Evolutionary conservation across 2,113 vertebrate genomes (phyloP), one percentile per base, ranked within the genome.

Genomic region (Heterocephalus glaber): DNA sequence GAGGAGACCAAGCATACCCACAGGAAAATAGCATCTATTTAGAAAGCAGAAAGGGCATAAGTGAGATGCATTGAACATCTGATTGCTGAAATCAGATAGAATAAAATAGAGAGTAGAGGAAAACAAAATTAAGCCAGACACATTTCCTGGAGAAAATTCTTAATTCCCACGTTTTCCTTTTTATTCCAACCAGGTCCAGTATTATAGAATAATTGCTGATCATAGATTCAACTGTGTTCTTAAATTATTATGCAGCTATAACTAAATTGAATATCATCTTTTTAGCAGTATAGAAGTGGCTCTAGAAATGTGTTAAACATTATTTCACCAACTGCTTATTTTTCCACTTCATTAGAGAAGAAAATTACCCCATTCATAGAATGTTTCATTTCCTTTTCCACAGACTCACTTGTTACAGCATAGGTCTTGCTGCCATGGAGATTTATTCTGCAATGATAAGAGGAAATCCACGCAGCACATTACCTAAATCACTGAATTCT

Each of bases 311-410:
- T 72, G 41, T 65, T 87, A 72, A 96, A 79, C 47, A 81, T 74
- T 22, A 77, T 28, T 95, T 86, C n/a, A 72, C 56, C 5, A 96
- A 86, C 56, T 95, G 84, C 61, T 96, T 93, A 96, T 95, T 97
- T 97, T 90, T 61, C 44, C 89, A 86, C 81, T 95, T 92, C 90
- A 87, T 96, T 94, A 97, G 87, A 87, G 87, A 95, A 84, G 94
- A 96, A 96, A 97, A 96, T 97, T 65, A 94, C 16, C 52, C 94
- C 80, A 97, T 97, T 97, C 89, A 91, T 66, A 92, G 90, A 89
- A 41, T 56, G 66, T 79, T 94, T 96, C 76, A 61, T 86, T 96
- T 94, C 74, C 65, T 89, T 91, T 89, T 94, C 68, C 49, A 58
- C 38, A 89, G 70, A 89, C 66, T 26, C 16, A 26, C 91, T 92